phyloP scores from a whole-genome alignment of 1,140 invertebrate species.

The Drosophila equinoxialis region DNA sequence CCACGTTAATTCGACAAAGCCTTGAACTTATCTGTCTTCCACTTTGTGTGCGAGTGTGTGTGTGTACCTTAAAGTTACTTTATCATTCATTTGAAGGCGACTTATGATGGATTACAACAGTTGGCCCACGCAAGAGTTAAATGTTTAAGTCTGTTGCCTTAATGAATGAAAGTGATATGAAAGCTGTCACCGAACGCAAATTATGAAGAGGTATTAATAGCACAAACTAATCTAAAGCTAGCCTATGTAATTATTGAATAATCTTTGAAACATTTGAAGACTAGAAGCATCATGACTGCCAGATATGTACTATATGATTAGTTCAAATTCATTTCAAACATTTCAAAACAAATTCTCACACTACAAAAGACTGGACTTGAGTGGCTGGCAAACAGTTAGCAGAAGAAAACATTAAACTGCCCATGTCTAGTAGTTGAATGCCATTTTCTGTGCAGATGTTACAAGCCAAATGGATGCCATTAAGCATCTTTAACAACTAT shows the following conservation, averaged over 20 bases:
- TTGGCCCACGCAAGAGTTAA: slow-evolving; percentile 31
- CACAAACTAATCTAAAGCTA: too few relatives aligned
- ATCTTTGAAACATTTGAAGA: too few relatives aligned
- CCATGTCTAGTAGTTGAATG: not conserved
- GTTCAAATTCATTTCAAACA: too few relatives aligned
- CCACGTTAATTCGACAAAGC: slow-evolving; percentile 22
- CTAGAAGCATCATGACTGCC: too few relatives aligned
- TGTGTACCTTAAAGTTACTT: not conserved
- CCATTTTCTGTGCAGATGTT: not conserved
- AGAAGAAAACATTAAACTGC: not conserved
- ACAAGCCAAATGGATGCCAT: not conserved
- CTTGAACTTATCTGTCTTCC: slow-evolving; percentile 46
- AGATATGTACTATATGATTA: too few relatives aligned
- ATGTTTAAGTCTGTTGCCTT: not conserved
- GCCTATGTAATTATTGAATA: too few relatives aligned
- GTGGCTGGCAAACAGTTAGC: not conserved
- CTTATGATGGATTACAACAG: slow-evolving; percentile 59
- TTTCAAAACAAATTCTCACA: too few relatives aligned
- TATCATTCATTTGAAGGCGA: slow-evolving; percentile 27
- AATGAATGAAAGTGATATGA: slow-evolving; percentile 43
- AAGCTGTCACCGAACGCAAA: slow-evolving; percentile 2
- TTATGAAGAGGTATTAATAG: not conserved
- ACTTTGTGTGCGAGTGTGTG: too few relatives aligned
- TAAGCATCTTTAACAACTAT: slow-evolving; percentile 9
- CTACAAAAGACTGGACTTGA: too few relatives aligned